Base-by-base conservation (phyloP, 2,113 vertebrate species). In the Oreochromis spilurus region DNA sequence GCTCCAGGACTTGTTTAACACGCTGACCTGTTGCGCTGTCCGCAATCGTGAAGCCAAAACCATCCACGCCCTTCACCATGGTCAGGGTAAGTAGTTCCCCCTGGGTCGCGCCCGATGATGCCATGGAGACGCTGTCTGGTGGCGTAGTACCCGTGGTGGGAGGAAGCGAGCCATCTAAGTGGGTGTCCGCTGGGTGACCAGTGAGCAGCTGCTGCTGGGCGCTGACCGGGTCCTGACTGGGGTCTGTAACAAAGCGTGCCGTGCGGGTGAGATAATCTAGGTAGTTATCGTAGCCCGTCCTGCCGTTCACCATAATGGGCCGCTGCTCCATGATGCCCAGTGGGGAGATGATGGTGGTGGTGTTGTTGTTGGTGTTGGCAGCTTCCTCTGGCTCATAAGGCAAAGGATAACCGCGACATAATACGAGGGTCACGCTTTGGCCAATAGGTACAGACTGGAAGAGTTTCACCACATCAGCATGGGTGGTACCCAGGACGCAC, bases 371-470 rank as follows among this genome's bases (percentile, higher is more conserved):
- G 86, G 84, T 79, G 95, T 96, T 97, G 94, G 95, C 94, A 81
- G 97, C 97, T 80, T 99, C 98, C 96, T 99, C 98, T 13, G 98
- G 98, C 88, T 99, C 98, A 91, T 98, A 99, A 84, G 98, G 98
- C 94, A 99, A 93, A 89, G 98, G 97, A 94, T 99, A 99, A 91
- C 98, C 98, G 55, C 98, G 98, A 93, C 98, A 99, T 93, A 99
- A 94, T 83, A 99, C 98, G 86, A 99, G 95, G 87, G 97, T 99
- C 93, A 99, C 98, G 92, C 98, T 98, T 94, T 99, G 98, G 87
- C 98, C 98, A 89, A 99, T 99, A 82, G 98, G 98, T 90, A 99
- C 97, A 77, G 98, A 99, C 96, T 99, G 98, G 96, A 99, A 99
- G 91, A 99, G 97, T 96, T 99, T 99, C 92, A 99, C 98, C 94